A percentile compares a stretch with the other conserved stretches of the same genome.
phyloP scores from a whole-genome alignment of 2,797 vertebrate genomes.

The Mus minutoides region DNA sequence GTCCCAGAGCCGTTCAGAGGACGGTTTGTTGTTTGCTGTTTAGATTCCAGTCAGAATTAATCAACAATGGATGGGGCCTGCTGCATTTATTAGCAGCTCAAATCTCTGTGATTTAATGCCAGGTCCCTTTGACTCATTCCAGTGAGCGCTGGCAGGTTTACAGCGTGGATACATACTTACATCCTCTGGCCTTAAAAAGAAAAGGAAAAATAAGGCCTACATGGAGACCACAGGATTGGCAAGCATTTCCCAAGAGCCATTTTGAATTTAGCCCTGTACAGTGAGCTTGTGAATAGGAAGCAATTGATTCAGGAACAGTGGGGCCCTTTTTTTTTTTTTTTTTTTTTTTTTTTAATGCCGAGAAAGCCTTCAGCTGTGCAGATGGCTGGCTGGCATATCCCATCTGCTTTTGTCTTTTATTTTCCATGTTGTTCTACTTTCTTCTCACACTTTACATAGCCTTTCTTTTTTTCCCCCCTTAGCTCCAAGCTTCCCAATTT shows the following conservation, averaged over 20 bases:
- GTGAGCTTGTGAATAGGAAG: slow-evolving; percentile 85
- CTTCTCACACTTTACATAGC: slow-evolving; percentile 67
- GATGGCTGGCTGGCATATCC: slow-evolving; percentile 85
- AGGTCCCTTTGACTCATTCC: slow-evolving; percentile 86
- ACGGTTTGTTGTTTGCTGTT: slow-evolving; percentile 89
- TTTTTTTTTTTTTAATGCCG: slow-evolving; percentile 70
- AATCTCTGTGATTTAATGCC: slow-evolving; percentile 88
- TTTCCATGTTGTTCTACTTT: slow-evolving; percentile 70
- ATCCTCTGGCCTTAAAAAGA: slow-evolving; percentile 85
- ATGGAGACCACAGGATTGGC: slow-evolving; percentile 85
- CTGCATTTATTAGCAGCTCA: slow-evolving; percentile 88
- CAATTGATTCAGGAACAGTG: slow-evolving; percentile 88
- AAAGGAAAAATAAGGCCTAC: slow-evolving; percentile 75
- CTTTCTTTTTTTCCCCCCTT: slow-evolving; percentile 71
- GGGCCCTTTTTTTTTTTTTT: slow-evolving; percentile 70
- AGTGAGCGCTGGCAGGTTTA: slow-evolving; percentile 86
- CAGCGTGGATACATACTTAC: slow-evolving; percentile 87
- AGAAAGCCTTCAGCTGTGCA: slow-evolving; percentile 86
- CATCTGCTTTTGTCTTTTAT: slow-evolving; percentile 83
- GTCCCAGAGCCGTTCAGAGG: slow-evolving; percentile 85
- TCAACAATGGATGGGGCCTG: slow-evolving; percentile 87
- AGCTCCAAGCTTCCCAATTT: slow-evolving; percentile 53
- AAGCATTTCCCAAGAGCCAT: slow-evolving; percentile 87
- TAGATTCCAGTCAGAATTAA: slow-evolving; percentile 90
- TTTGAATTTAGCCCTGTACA: slow-evolving; percentile 86